Base-by-base conservation (phyloP, 2,797 vertebrate genomes). In the Lagocephalus sceleratus region DNA sequence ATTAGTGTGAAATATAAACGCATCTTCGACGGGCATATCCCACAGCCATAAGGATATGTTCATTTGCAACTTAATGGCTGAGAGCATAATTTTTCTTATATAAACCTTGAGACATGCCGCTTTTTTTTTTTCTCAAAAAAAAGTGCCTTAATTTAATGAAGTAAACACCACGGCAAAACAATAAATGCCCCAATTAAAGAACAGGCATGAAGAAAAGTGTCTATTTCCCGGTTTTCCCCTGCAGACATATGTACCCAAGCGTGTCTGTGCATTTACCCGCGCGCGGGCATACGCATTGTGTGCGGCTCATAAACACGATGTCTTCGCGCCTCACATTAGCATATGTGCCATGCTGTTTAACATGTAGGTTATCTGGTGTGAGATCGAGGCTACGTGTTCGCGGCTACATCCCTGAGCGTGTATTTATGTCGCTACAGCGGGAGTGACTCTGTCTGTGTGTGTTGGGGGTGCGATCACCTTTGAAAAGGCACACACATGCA, bases 111-210 rank as follows among this genome's bases (percentile, higher is more conserved):
- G 86, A 88, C 81, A 79, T 71, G 79, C 83, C 45, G 81, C 80
- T 73, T 66, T 84, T 83, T 86, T 76, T 83, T 47, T 3, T 4
- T 15, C 39, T 9, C 26, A 6, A 29, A 32, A 29, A 86, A 86
- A 85, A 82, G 79, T 71, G 82, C 69, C 76, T 83, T 88, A 81
- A 83, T 87, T 88, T 86, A 87, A 88, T 82, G 84, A 89, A 87
- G 85, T 85, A 87, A 89, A 89, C 84, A 89, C 73, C 78, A 71
- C 75, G 72, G 77, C 83, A 83, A 87, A 88, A 91, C 89, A 90
- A 90, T 90, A 88, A 90, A 88, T 89, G 86, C 85, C 88, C 87
- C 87, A 91, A 88, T 91, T 89, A 90, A 88, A 87, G 85, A 88
- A 86, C 85, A 88, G 83, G 81, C 88, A 88, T 83, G 82, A 85